A percentile compares a stretch with the other conserved stretches of the same genome.
Conservation (phyloP, 1,140 invertebrate genomes). For the Coenobita brevimanus region DNA sequence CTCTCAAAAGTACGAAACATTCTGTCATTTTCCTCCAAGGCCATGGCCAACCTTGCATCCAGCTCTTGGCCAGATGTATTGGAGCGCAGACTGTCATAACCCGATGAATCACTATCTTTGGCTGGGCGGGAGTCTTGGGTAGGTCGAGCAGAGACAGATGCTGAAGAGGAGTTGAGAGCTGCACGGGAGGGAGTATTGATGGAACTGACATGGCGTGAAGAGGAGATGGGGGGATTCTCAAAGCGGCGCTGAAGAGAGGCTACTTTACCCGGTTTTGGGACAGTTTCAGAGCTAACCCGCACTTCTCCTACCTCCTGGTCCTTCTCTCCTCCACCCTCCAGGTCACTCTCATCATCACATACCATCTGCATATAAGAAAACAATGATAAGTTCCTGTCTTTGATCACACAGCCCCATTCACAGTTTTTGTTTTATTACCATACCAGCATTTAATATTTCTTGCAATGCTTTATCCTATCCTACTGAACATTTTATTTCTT, state of each 20-base stretch:
- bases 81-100: conserved; percentile 62
- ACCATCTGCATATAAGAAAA: conserved; percentile 17
- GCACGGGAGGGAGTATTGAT: no score
- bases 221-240: conserved; percentile 33
- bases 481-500: no score
- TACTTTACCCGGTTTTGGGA: conserved; percentile 62
- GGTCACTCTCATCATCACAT: conserved; percentile 55
- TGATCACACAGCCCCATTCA: no score
- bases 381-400: no score
- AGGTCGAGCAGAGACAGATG: no score
- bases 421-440: no score
- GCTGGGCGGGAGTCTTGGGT: no score
- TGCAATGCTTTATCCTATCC: no score
- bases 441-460: no score
- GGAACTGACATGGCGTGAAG: background rate
- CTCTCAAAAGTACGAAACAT: conserved; percentile 68
- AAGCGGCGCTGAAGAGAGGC: conserved; percentile 67
- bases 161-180: no score
- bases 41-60: conserved; percentile 63
- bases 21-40: conserved; percentile 68
- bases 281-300: conserved; percentile 47
- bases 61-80: conserved; percentile 59
- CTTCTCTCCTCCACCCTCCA: conserved; percentile 41
- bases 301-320: conserved; percentile 59
- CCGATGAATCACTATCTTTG: conserved; percentile 44